Evolutionary conservation across 2,113 vertebrate species (phyloP), one percentile per base, ranked within the genome.

Genomic region (Nycticryphes semicollaris): DNA sequence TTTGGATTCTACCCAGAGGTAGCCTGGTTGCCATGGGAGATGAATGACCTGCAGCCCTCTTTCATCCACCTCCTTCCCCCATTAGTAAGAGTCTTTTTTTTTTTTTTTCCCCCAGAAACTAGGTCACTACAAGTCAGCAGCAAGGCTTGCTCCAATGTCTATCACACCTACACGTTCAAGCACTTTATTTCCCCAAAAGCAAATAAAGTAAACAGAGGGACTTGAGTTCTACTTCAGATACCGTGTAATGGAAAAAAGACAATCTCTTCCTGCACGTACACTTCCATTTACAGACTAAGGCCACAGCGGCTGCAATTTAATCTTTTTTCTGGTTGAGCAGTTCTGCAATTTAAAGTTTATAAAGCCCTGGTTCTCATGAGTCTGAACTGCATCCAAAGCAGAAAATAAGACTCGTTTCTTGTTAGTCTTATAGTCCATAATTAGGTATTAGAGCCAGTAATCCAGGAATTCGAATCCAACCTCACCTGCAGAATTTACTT

Each of bases 1-100:
- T 92, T 22, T 33, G 69, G 27, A 18, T 79, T 23, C 3, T 41
- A 47, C 64, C 57, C 80, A 60, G 85, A 95, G 76, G 88, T 92
- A 87, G 79, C 73, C 93, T n/a, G 73, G 96, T 94, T 95, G 86
- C 90, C 83, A 94, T 3, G 86, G 88, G 94, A 19, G 69, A 96
- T 95, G 92, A 96, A 93, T 87, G 86, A 84, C 80, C 96, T 25
- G 37, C 86, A 84, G 79, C 60, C 39, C 83, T 56, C 84, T 93
- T 94, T 91, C 84, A 91, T 68, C 85, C 18, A 14, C 14, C 43
- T 69, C 80, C 94, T 75, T 77, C 62, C 27, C 51, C 69, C 62
- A 77, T 88, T 64, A 84, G n/a, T 15, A 70, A 75, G 87, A 21
- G 22, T 10, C 70, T 37, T 45, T 12, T 17, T 41, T 63, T 63